These are phyloP conservation scores for Apogon talboti DNA, from an alignment of 2,797 vertebrate genomes.

Conservation along the genomic window DNA sequence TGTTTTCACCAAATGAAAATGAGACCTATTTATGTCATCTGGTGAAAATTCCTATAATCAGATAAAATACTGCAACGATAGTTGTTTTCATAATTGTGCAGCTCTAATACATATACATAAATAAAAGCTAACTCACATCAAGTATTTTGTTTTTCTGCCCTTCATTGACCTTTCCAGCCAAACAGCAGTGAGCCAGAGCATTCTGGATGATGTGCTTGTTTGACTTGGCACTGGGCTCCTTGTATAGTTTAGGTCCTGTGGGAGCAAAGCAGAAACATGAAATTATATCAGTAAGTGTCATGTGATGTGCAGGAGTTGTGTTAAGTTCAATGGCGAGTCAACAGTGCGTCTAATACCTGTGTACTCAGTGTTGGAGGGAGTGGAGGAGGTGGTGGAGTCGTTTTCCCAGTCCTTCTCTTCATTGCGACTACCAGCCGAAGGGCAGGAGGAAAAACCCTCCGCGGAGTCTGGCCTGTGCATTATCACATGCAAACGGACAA, in stretches of 20 bases:
- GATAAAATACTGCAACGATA: too few relatives aligned
- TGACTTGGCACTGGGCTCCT: constrained; percentile 97
- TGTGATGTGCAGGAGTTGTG: neutral
- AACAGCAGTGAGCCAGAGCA: constrained; percentile 95
- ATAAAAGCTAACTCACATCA: constrained; percentile 82
- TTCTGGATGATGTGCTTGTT: constrained; percentile 99
- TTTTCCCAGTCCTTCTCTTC: constrained; percentile 99
- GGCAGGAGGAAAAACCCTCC: constrained; percentile 93
- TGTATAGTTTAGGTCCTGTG: constrained; percentile 96
- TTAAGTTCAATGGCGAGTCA: neutral
- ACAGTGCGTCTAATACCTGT: constrained; percentile 85
- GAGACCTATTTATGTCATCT: too few relatives aligned
- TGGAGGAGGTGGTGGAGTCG: constrained; percentile 95
- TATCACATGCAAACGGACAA: constrained; percentile 31
- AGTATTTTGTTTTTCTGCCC: constrained; percentile 97
- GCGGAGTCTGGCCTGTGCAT: constrained; percentile 91
- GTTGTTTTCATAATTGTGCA: too few relatives aligned
- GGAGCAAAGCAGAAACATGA: constrained; percentile 24
- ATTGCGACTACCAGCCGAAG: constrained; percentile 90
- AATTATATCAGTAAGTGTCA: neutral
- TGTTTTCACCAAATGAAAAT: too few relatives aligned
- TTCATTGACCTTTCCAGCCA: constrained; percentile 98
- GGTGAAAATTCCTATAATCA: too few relatives aligned
- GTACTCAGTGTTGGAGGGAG: constrained; percentile 95
- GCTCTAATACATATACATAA: neutral